phyloP scores from a whole-genome alignment of 2,113 vertebrate species.

The Galbula dea region DNA sequence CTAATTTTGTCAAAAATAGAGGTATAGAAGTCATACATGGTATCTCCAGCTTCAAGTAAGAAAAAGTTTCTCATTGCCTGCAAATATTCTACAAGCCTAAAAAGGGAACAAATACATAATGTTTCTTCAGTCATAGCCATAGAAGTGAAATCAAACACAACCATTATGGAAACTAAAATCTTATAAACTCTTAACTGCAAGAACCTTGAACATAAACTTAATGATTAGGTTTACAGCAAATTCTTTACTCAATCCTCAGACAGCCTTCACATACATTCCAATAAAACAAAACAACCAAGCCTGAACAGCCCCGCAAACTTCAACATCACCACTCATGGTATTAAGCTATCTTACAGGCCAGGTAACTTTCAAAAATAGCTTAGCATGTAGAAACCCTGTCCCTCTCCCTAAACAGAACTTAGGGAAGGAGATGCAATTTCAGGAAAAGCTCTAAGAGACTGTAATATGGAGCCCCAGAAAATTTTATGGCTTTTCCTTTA shows the following conservation, averaged over 20 bases:
- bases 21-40: constrained; percentile 98
- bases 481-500: not conserved
- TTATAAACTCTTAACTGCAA: not conserved
- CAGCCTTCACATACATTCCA: not conserved
- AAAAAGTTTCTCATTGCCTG: constrained; percentile 99
- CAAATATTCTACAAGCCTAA: constrained; percentile 90
- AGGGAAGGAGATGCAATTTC: not conserved
- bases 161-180: not conserved
- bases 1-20: constrained; percentile 97
- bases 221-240: not conserved
- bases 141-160: not conserved
- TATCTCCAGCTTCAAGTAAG: constrained; percentile 97
- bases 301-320: not conserved
- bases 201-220: not conserved
- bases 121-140: not conserved
- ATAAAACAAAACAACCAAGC: not conserved
- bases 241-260: not conserved
- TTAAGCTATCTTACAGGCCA: not conserved
- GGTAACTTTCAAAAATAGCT: not conserved
- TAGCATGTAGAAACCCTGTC: not conserved
- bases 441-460: not conserved
- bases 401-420: not conserved
- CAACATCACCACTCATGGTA: not conserved
- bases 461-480: not conserved
- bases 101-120: not conserved